Evolutionary conservation across 2,113 vertebrate species (phyloP).

Genomic region (Xiphophorus maculatus): DNA sequence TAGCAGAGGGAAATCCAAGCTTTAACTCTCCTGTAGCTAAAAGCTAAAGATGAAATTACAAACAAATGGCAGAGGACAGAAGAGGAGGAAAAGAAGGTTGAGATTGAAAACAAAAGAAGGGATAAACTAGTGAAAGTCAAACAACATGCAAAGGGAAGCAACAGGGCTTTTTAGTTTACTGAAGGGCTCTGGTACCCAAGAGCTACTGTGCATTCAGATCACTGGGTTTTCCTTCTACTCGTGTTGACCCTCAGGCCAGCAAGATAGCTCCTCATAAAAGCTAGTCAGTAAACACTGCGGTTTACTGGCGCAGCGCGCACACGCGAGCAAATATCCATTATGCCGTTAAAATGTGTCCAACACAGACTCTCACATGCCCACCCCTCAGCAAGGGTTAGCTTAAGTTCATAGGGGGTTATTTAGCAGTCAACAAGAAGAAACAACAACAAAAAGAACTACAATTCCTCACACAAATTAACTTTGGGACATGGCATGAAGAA

Average conservation of each 20-base stretch:
- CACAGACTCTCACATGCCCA: slow-evolving; percentile 41
- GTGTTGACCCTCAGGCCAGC: slow-evolving; percentile 51
- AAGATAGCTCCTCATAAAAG: slow-evolving; percentile 48
- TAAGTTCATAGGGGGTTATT: slow-evolving; percentile 53
- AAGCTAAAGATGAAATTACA: slow-evolving; percentile 27
- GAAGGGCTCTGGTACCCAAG: slow-evolving; percentile 20
- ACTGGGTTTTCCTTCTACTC: slow-evolving; percentile 55
- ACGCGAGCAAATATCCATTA: slow-evolving; percentile 36
- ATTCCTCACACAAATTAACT: slow-evolving; percentile 18
- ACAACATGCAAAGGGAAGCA: slow-evolving; percentile 46
- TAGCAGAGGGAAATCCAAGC: background rate
- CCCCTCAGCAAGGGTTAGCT: slow-evolving; percentile 14
- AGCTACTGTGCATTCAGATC: slow-evolving; percentile 43
- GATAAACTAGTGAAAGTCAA: slow-evolving; percentile 27
- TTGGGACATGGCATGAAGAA: no score
- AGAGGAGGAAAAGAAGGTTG: slow-evolving; percentile 6
- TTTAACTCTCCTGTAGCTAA: slow-evolving; percentile 3
- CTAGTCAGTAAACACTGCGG: slow-evolving; percentile 30
- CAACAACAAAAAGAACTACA: slow-evolving; percentile 7
- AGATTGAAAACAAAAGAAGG: slow-evolving; percentile 38
- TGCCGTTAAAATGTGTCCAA: slow-evolving; percentile 49
- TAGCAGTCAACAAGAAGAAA: slow-evolving; percentile 28
- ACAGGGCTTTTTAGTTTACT: slow-evolving; percentile 37
- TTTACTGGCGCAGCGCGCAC: slow-evolving; percentile 33
- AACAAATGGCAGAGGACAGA: slow-evolving; percentile 28